Evolutionary conservation across 1,140 invertebrate genomes (phyloP).

Genomic region (Drosophila kanapiae): DNA sequence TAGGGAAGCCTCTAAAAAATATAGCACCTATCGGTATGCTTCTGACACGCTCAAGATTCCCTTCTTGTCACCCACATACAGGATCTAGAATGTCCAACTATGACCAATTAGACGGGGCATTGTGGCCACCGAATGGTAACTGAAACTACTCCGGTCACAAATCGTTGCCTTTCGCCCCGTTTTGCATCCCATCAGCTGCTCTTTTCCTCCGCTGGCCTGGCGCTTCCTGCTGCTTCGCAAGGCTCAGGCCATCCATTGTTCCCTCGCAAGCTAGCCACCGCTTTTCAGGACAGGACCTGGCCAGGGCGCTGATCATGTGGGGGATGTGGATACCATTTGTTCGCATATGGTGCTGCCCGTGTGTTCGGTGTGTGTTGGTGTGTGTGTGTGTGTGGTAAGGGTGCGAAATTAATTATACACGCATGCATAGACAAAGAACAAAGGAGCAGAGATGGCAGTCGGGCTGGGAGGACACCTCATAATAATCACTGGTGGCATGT

Average conservation of each 20-base stretch:
- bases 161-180: too few relatives aligned
- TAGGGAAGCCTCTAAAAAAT: too few relatives aligned
- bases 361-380: neutral
- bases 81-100: neutral
- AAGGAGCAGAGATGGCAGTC: neutral
- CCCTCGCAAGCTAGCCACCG: neutral
- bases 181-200: neutral
- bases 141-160: neutral
- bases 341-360: neutral
- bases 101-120: conserved; percentile 7
- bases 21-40: too few relatives aligned
- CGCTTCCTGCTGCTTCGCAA: neutral
- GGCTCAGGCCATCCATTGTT: conserved; percentile 1
- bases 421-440: conserved; percentile 37
- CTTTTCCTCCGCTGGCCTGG: neutral
- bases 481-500: conserved; percentile 65
- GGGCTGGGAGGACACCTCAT: conserved; percentile 34
- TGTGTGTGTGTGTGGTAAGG: neutral
- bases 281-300: conserved; percentile 2
- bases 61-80: too few relatives aligned
- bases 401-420: conserved; percentile 59
- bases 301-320: conserved; percentile 1
- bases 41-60: too few relatives aligned
- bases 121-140: neutral
- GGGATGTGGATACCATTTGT: conserved; percentile 4